Conservation (phyloP, 2,888 invertebrate species). For the Standfussiana lucernea region DNA sequence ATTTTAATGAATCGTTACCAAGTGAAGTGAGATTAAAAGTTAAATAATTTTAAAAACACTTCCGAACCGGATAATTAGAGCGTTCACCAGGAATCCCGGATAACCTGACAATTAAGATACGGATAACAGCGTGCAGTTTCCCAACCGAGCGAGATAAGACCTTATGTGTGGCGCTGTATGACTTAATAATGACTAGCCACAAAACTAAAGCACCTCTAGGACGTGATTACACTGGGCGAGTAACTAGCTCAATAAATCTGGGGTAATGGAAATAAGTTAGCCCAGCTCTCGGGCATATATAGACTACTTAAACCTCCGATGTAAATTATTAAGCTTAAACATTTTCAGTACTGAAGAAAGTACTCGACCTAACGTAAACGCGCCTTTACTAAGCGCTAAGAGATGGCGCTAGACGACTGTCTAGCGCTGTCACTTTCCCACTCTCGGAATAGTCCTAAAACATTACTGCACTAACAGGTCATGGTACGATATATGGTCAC, state of each 20-base stretch:
- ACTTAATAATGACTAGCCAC: slow-evolving; percentile 39
- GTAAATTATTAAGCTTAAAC: slow-evolving; percentile 2
- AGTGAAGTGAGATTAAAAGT: slow-evolving; percentile 55
- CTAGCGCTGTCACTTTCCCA: too few relatives aligned
- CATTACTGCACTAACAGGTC: too few relatives aligned
- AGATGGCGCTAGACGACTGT: too few relatives aligned
- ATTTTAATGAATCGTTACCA: slow-evolving; percentile 61
- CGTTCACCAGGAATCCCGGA: slow-evolving; percentile 58
- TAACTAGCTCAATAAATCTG: slow-evolving; percentile 26
- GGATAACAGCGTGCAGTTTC: slow-evolving; percentile 64
- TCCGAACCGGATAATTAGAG: slow-evolving; percentile 69
- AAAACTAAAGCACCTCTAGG: slow-evolving; percentile 37
- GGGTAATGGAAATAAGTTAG: background rate
- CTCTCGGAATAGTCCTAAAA: too few relatives aligned
- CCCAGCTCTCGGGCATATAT: background rate
- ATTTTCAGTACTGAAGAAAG: slow-evolving; percentile 1
- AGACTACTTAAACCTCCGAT: background rate
- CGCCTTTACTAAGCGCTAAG: slow-evolving; percentile 21
- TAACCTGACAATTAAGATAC: slow-evolving; percentile 71
- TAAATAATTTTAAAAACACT: slow-evolving; percentile 64
- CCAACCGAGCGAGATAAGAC: slow-evolving; percentile 66
- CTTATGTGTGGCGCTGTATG: slow-evolving; percentile 56
- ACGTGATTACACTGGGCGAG: slow-evolving; percentile 19
- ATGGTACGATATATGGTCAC: too few relatives aligned
- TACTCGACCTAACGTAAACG: slow-evolving; percentile 3